phyloP scores from a whole-genome alignment of 2,797 vertebrate species.

The Peromyscus aztecus region DNA sequence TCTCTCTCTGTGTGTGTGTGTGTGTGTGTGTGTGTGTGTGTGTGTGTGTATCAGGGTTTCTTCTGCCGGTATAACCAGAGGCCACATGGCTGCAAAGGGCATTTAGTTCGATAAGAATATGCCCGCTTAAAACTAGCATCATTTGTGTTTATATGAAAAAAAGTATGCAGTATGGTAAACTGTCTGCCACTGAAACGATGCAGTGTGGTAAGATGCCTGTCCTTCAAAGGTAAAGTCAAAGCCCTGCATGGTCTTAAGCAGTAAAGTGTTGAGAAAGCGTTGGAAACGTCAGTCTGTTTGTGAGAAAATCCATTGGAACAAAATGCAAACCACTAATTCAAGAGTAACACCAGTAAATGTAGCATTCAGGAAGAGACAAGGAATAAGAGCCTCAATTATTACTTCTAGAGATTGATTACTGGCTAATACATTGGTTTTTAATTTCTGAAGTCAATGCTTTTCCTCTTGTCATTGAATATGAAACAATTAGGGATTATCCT shows the following conservation, averaged over 20 bases:
- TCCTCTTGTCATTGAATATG: background rate
- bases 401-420: background rate
- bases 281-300: background rate
- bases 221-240: constrained; percentile 26
- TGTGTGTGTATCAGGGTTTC: background rate
- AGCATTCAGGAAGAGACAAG: background rate
- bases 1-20: no score
- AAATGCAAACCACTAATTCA: constrained; percentile 26
- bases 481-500: background rate
- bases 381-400: background rate
- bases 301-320: background rate
- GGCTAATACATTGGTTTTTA: background rate
- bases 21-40: background rate
- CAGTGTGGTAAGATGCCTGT: background rate
- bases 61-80: background rate
- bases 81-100: background rate
- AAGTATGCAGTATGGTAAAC: constrained; percentile 3
- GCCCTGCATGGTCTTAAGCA: background rate
- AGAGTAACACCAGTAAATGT: background rate
- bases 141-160: background rate
- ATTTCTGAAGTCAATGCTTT: background rate
- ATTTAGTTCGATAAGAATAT: background rate
- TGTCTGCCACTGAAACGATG: constrained; percentile 14
- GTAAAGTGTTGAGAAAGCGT: background rate
- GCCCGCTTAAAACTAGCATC: background rate